Evolutionary conservation across 2,113 vertebrate genomes (phyloP).

Genomic region (Acanthisitta chloris): DNA sequence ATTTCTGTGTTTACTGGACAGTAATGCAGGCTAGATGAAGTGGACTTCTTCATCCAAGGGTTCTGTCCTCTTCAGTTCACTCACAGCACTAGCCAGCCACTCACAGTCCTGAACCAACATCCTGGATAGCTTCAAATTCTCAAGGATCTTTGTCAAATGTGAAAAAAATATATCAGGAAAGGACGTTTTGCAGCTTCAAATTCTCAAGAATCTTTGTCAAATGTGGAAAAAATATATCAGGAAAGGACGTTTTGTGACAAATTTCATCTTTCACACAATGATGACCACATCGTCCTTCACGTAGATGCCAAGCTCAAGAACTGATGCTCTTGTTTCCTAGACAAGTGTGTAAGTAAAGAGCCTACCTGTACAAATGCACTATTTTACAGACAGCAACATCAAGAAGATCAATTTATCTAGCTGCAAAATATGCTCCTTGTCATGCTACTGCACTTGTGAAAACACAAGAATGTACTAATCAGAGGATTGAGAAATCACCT

Average conservation of each 20-base stretch:
- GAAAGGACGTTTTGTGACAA: neutral
- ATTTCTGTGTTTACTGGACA: neutral
- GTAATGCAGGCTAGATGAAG: neutral
- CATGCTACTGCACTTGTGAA: neutral
- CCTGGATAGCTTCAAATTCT: neutral
- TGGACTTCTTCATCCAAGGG: neutral
- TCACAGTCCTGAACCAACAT: neutral
- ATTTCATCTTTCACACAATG: neutral
- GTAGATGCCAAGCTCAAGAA: neutral
- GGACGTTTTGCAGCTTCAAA: too few species aligned
- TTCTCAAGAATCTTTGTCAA: neutral
- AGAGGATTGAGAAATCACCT: constrained; percentile 4
- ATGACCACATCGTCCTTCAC: neutral
- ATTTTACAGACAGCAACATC: neutral
- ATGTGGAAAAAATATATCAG: neutral
- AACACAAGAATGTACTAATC: neutral
- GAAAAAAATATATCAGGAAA: too few species aligned
- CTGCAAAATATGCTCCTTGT: neutral
- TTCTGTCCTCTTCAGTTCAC: neutral
- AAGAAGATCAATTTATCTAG: neutral
- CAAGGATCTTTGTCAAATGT: neutral
- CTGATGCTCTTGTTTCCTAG: neutral
- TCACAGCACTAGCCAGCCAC: neutral
- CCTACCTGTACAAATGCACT: neutral
- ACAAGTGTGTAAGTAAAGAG: neutral